phyloP scores from a whole-genome alignment of 2,797 vertebrate species.

The Apodemus agrarius region DNA sequence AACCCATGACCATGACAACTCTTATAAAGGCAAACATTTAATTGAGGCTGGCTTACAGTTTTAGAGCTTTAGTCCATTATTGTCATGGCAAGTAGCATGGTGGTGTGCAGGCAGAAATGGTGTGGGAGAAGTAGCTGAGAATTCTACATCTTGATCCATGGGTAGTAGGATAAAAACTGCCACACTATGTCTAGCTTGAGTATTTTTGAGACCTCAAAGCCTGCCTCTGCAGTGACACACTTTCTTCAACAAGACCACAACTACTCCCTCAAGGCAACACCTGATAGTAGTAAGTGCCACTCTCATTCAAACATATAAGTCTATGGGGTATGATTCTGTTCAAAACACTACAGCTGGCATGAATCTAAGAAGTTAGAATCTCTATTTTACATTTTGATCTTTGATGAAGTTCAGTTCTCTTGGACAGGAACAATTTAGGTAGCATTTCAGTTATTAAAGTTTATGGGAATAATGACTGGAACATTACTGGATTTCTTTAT shows the following conservation, averaged over 20 bases:
- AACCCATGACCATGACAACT: neutral
- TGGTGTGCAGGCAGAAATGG: neutral
- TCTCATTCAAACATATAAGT: neutral
- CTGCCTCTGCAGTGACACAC: neutral
- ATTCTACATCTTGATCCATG: neutral
- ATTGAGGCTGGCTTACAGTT: neutral
- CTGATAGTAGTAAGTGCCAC: neutral
- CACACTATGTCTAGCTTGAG: neutral
- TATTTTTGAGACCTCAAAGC: neutral
- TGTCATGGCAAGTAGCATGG: neutral
- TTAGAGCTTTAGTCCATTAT: neutral
- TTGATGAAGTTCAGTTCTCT: conserved; percentile 3
- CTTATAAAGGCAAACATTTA: neutral
- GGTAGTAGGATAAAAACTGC: neutral
- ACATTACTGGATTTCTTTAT: conserved; percentile 16
- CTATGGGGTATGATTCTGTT: neutral
- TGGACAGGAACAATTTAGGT: neutral
- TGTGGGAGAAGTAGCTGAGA: neutral
- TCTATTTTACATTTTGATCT: conserved; percentile 6
- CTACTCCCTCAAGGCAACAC: neutral
- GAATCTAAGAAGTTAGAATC: conserved; percentile 13
- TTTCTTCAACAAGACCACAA: neutral
- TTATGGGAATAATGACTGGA: neutral
- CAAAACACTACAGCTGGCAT: neutral
- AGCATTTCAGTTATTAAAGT: neutral